Percentiles rank a stretch among this genome's conserved stretches.
phyloP scores from a whole-genome alignment of 2,888 invertebrate genomes.

The Spodoptera picta region DNA sequence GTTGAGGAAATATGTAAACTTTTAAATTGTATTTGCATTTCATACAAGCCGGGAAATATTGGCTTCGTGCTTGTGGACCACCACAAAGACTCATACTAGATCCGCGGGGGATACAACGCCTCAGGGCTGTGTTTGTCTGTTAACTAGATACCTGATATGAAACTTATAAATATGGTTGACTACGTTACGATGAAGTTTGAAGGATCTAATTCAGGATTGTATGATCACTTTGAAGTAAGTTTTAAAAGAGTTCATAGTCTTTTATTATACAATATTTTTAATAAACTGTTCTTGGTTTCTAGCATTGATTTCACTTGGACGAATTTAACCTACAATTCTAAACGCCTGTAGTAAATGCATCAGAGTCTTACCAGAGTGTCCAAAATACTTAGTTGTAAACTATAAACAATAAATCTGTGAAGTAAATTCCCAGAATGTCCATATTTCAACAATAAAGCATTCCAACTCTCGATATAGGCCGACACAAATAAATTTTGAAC shows the following conservation, averaged over 20 bases:
- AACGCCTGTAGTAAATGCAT: constrained; percentile 2
- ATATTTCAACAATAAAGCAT: constrained; percentile 63
- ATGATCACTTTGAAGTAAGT: no score
- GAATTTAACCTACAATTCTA: not conserved
- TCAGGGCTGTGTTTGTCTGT: constrained; percentile 57
- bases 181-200: no score
- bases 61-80: constrained; percentile 73
- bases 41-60: constrained; percentile 84
- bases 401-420: constrained; percentile 43
- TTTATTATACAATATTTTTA: no score
- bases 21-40: constrained; percentile 88
- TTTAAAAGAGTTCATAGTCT: no score
- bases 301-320: no score
- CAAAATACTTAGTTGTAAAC: constrained; percentile 18
- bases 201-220: constrained; percentile 21
- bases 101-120: constrained; percentile 62
- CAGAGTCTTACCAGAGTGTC: not conserved
- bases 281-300: no score
- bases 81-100: constrained; percentile 73
- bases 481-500: constrained; percentile 62
- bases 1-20: constrained; percentile 85
- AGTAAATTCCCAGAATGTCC: constrained; percentile 50
- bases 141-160: constrained; percentile 45
- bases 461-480: constrained; percentile 60
- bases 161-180: constrained; percentile 23